phyloP scores from a whole-genome alignment of 2,888 invertebrate species.

The Melolontha melolontha region DNA sequence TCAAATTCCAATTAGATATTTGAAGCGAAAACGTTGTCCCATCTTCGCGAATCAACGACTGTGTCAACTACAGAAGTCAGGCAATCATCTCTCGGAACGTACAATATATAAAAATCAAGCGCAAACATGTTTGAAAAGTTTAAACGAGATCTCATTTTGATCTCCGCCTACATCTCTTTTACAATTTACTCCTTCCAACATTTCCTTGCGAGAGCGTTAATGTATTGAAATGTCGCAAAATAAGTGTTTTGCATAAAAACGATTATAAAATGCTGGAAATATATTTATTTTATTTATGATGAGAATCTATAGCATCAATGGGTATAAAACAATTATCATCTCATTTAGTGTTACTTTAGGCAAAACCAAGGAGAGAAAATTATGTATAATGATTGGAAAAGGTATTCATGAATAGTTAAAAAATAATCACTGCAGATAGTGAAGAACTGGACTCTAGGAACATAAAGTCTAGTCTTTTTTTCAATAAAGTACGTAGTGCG shows the following conservation, averaged over 20 bases:
- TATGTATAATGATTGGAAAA: no score
- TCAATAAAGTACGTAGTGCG: no score
- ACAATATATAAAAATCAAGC: conserved; percentile 58
- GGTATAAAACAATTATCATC: no score
- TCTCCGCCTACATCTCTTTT: conserved; percentile 26
- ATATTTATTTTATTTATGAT: no score
- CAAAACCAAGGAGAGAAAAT: no score
- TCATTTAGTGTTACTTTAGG: no score
- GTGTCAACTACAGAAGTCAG: conserved; percentile 56
- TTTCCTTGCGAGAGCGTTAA: background rate
- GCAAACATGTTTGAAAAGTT: conserved; percentile 57
- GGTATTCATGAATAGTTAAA: no score
- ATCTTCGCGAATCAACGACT: conserved; percentile 54
- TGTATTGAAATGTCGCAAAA: background rate
- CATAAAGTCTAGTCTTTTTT: no score
- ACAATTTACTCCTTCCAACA: conserved; percentile 24
- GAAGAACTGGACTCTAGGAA: no score
- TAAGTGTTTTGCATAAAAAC: background rate
- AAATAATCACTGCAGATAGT: no score
- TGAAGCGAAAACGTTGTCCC: conserved; percentile 53
- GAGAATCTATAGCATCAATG: no score
- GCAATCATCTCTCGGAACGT: conserved; percentile 54
- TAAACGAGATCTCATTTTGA: conserved; percentile 58
- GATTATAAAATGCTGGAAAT: no score
- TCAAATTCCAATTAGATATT: conserved; percentile 58